Evolutionary conservation across 1,140 invertebrate species (phyloP).

Genomic region (Drosophila repletoides): DNA sequence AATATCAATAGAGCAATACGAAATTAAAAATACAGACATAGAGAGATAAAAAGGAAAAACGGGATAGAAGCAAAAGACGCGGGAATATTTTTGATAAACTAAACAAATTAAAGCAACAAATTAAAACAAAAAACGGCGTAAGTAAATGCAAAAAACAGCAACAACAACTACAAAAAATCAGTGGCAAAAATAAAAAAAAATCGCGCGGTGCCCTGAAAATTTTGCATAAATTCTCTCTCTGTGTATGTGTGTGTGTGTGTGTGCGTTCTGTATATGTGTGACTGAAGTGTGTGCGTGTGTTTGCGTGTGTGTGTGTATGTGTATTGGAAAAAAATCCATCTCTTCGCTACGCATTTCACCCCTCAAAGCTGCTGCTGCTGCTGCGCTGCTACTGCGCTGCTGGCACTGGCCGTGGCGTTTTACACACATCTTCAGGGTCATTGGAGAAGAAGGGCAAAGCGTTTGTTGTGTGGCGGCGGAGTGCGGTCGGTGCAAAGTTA

Average conservation of each 20-base stretch:
- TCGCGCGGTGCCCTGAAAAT: conserved; percentile 42
- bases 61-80: conserved; percentile 66
- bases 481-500: no score
- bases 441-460: conserved; percentile 34
- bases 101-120: conserved; percentile 47
- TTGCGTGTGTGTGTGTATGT: conserved; percentile 47
- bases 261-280: conserved; percentile 11
- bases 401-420: conserved; percentile 24
- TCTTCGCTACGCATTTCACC: conserved; percentile 77
- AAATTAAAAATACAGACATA: conserved; percentile 54
- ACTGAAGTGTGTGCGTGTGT: conserved; percentile 27
- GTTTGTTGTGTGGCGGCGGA: no score
- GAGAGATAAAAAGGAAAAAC: conserved; percentile 63
- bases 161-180: conserved; percentile 20
- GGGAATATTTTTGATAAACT: conserved; percentile 65
- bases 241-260: conserved; percentile 46
- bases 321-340: conserved; percentile 77
- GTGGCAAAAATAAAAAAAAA: no score
- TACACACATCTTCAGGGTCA: conserved; percentile 52
- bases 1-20: conserved; percentile 43
- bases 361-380: conserved; percentile 47
- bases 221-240: conserved; percentile 77
- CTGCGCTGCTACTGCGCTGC: not conserved
- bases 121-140: conserved; percentile 73
- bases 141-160: conserved; percentile 33